A percentile compares a stretch with the other conserved stretches of the same genome.
Conservation (phyloP, 1,140 invertebrate species). For the Pteromalus puparum region DNA sequence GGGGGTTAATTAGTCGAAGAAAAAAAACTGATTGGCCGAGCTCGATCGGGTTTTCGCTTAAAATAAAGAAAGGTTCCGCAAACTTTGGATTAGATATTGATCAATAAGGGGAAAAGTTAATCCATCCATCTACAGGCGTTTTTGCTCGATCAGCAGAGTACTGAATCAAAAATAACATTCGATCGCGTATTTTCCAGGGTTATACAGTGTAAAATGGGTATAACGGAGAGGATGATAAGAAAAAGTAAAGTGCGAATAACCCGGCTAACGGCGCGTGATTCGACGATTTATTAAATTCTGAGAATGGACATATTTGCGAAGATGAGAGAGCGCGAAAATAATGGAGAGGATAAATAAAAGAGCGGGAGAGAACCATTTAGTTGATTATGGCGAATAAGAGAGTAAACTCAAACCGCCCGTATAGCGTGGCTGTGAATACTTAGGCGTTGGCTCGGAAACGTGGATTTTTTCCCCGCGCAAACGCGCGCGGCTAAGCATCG, state of each 20-base stretch:
- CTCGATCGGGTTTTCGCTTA: conserved; percentile 12
- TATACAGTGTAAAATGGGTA: no score
- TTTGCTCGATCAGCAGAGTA: neutral
- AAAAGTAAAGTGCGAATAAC: no score
- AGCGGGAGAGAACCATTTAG: neutral
- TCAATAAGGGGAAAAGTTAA: conserved; percentile 18
- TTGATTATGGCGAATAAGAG: neutral
- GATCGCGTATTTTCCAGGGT: neutral
- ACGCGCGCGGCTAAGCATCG: conserved; percentile 17
- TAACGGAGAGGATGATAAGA: no score
- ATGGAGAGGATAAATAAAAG: neutral
- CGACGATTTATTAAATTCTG: neutral
- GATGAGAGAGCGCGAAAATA: neutral
- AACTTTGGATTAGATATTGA: conserved; percentile 41
- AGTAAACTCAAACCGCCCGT: conserved; percentile 7
- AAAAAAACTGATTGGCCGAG: conserved; percentile 1
- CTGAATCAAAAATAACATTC: neutral
- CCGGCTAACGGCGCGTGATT: no score
- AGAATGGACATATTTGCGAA: neutral
- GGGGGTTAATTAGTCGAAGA: conserved; percentile 30
- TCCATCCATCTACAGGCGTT: neutral
- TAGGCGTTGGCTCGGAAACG: neutral
- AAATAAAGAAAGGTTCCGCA: neutral
- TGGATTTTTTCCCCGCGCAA: neutral
- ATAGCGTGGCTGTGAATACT: conserved; percentile 29